A percentile compares a stretch with the other conserved stretches of the same genome.
Conservation (phyloP, 2,888 invertebrate genomes). For the Nomada hirtipes region DNA sequence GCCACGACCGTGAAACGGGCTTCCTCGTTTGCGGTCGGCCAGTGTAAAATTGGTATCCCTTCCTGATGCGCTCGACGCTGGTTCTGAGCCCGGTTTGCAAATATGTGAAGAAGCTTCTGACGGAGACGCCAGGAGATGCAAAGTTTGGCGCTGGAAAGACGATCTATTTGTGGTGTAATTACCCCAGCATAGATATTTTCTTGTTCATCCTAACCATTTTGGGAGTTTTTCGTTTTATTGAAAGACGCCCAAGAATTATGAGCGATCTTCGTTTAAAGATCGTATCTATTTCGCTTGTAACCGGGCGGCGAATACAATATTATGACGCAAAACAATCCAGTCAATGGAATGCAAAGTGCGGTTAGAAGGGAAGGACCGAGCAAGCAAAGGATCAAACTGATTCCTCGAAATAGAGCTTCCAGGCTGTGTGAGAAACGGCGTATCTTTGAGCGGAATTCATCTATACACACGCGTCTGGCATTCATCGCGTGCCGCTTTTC, state of each 20-base stretch:
- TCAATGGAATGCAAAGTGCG: neutral
- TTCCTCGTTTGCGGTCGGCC: slow-evolving; percentile 17
- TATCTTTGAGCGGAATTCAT: slow-evolving; percentile 18
- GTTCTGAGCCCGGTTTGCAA: slow-evolving; percentile 14
- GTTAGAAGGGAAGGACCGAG: neutral
- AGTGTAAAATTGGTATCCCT: slow-evolving; percentile 53
- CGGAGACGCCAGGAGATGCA: slow-evolving; percentile 3
- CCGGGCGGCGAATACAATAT: neutral
- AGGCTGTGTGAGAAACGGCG: neutral
- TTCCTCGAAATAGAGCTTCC: neutral
- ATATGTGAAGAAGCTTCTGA: neutral
- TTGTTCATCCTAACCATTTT: neutral
- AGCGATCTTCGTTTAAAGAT: neutral
- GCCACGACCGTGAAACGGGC: slow-evolving; percentile 10
- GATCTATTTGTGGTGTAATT: slow-evolving; percentile 40
- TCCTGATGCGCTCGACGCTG: slow-evolving; percentile 6
- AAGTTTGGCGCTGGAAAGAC: neutral
- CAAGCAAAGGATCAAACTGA: slow-evolving; percentile 14
- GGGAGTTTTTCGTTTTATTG: neutral
- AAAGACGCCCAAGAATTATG: neutral
- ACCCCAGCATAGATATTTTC: slow-evolving; percentile 27
- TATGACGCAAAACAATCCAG: neutral
- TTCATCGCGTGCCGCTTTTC: slow-evolving; percentile 43
- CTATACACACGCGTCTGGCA: slow-evolving; percentile 12
- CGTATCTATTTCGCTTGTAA: neutral